Evolutionary conservation across 2,113 vertebrate species (phyloP).

Genomic region (Eira barbara): DNA sequence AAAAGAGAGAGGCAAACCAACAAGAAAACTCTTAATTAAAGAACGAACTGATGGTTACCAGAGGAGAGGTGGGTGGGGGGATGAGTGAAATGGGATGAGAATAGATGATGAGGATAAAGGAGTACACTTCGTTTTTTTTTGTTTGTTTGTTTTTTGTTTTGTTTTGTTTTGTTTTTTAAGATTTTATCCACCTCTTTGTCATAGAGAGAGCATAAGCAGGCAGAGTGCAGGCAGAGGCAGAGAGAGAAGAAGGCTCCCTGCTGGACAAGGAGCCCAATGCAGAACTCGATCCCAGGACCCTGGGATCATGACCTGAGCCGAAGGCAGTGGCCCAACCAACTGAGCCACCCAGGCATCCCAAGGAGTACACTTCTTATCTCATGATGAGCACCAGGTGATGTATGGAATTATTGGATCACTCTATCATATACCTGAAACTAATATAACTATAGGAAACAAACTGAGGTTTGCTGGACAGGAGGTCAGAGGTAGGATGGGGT

Average conservation of each 20-base stretch:
- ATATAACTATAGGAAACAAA: neutral
- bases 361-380: neutral
- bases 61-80: neutral
- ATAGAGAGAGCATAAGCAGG: too few relatives aligned
- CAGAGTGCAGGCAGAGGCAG: too few relatives aligned
- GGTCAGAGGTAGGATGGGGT: neutral
- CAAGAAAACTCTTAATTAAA: neutral
- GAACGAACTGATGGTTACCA: neutral
- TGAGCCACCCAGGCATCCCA: too few relatives aligned
- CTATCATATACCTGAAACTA: neutral
- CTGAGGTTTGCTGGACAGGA: neutral
- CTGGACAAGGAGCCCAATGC: too few relatives aligned
- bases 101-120: neutral
- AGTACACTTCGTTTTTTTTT: neutral
- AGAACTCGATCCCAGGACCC: too few relatives aligned
- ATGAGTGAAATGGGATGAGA: neutral
- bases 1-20: neutral
- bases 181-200: too few relatives aligned
- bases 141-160: too few relatives aligned
- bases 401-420: neutral
- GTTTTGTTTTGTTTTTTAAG: too few relatives aligned
- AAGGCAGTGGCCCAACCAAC: too few relatives aligned
- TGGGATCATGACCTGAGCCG: too few relatives aligned
- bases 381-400: neutral
- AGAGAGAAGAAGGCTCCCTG: too few relatives aligned